These are phyloP conservation scores for Paedocypris micromegethes DNA, from an alignment of 2,797 vertebrate genomes.

Conservation along the genomic window DNA sequence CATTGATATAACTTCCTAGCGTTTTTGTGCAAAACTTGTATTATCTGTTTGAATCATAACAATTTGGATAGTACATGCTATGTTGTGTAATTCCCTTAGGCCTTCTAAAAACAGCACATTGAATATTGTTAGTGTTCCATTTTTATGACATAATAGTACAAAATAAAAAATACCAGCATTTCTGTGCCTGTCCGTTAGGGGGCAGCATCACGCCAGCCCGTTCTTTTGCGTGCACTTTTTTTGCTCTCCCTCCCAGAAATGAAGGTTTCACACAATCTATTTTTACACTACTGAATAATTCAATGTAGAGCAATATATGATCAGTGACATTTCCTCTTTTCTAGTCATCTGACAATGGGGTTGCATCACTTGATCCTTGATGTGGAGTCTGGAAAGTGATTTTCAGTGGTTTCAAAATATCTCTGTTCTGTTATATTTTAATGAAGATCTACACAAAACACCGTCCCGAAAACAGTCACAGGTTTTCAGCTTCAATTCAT, in stretches of 20 bases:
- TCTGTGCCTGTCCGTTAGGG: slow-evolving; percentile 25
- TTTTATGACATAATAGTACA: slow-evolving; percentile 14
- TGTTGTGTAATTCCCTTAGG: background rate
- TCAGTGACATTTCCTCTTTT: slow-evolving; percentile 48
- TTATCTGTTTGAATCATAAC: no score
- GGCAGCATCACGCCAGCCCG: slow-evolving; percentile 27
- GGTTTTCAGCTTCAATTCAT: slow-evolving; percentile 11
- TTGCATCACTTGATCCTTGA: slow-evolving; percentile 50
- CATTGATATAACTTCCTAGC: no score
- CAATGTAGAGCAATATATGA: slow-evolving; percentile 49
- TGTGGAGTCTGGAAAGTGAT: slow-evolving; percentile 33
- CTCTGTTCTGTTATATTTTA: slow-evolving; percentile 33
- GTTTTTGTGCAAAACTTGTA: no score
- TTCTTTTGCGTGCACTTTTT: background rate
- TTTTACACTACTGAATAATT: slow-evolving; percentile 51
- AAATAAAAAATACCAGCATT: background rate
- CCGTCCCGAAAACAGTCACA: slow-evolving; percentile 28
- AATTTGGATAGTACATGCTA: background rate
- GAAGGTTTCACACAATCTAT: slow-evolving; percentile 49
- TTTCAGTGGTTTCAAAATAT: slow-evolving; percentile 31
- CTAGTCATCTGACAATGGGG: slow-evolving; percentile 39
- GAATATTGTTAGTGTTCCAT: background rate
- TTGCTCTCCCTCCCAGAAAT: slow-evolving; percentile 27
- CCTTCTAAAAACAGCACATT: background rate
- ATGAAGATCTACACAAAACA: slow-evolving; percentile 24